These are phyloP conservation scores for Drosophila sordidula DNA, from an alignment of 2,888 invertebrate genomes.

Conservation along the genomic window DNA sequence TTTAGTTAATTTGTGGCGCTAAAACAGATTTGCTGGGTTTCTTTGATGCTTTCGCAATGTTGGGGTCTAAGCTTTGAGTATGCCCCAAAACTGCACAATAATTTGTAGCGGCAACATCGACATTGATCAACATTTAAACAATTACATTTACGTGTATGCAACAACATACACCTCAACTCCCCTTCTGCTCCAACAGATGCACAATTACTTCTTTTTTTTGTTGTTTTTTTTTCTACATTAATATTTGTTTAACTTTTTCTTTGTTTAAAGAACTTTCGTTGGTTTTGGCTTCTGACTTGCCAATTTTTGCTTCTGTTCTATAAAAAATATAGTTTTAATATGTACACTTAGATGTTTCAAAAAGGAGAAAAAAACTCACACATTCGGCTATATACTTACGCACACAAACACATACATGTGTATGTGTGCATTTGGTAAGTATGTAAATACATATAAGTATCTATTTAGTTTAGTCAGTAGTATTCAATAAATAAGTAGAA, in stretches of 20 bases:
- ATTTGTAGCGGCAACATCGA: slow-evolving; percentile 24
- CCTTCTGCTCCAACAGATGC: slow-evolving; percentile 7
- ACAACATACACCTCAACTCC: background rate
- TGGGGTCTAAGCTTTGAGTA: slow-evolving; percentile 2
- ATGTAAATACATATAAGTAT: background rate
- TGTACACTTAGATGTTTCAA: slow-evolving; percentile 62
- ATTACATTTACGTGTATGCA: slow-evolving; percentile 25
- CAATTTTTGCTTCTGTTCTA: slow-evolving; percentile 12
- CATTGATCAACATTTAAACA: slow-evolving; percentile 46
- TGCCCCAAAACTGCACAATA: slow-evolving; percentile 15
- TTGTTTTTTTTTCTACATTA: background rate
- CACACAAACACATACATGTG: slow-evolving; percentile 3
- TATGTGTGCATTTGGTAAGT: background rate
- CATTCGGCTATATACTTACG: slow-evolving; percentile 2
- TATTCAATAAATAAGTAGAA: slow-evolving; percentile 68
- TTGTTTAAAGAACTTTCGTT: slow-evolving; percentile 16
- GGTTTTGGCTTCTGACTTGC: slow-evolving; percentile 2
- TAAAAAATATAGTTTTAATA: slow-evolving; percentile 59
- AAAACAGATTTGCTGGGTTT: slow-evolving; percentile 14
- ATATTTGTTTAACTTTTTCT: background rate
- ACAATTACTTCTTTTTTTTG: background rate
- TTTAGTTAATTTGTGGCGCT: slow-evolving; percentile 20
- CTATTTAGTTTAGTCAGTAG: slow-evolving; percentile 14
- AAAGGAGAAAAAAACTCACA: slow-evolving; percentile 42
- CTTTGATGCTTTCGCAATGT: slow-evolving; percentile 1